Conservation (phyloP, 2,888 invertebrate genomes). For the Nudaria mundana region DNA sequence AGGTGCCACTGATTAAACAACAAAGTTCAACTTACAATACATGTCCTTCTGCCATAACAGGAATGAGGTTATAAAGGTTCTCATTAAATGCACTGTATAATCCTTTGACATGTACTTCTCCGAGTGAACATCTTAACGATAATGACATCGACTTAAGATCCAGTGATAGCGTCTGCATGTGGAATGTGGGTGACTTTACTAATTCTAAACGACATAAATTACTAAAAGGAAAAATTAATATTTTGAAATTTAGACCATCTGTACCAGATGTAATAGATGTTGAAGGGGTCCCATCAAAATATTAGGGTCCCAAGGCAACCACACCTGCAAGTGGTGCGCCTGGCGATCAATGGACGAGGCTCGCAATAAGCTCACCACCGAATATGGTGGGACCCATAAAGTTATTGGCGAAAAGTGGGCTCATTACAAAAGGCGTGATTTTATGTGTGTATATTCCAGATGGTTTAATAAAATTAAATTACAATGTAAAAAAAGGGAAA, state of each 20-base stretch:
- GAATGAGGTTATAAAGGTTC: constrained; percentile 71
- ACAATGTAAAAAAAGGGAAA: no score
- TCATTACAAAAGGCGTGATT: no score
- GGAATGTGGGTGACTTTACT: constrained; percentile 66
- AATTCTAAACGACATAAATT: constrained; percentile 65
- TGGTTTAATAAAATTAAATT: no score
- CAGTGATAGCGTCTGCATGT: constrained; percentile 61
- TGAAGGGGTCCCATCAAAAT: no score
- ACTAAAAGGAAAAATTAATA: constrained; percentile 39
- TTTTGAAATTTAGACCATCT: neutral
- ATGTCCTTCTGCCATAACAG: constrained; percentile 73
- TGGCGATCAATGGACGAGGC: no score
- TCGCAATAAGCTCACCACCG: no score
- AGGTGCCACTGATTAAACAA: neutral
- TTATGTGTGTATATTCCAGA: no score
- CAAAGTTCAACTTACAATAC: constrained; percentile 57
- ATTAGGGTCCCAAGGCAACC: no score
- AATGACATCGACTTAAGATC: constrained; percentile 70
- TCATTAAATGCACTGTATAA: constrained; percentile 74
- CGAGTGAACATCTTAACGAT: constrained; percentile 60
- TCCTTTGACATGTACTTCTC: constrained; percentile 70
- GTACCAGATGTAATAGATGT: no score
- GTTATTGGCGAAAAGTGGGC: no score
- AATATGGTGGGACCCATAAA: no score
- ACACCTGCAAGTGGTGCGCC: no score